These are phyloP conservation scores for Nesogale talazaci DNA, from an alignment of 2,113 vertebrate genomes.

Conservation along the genomic window DNA sequence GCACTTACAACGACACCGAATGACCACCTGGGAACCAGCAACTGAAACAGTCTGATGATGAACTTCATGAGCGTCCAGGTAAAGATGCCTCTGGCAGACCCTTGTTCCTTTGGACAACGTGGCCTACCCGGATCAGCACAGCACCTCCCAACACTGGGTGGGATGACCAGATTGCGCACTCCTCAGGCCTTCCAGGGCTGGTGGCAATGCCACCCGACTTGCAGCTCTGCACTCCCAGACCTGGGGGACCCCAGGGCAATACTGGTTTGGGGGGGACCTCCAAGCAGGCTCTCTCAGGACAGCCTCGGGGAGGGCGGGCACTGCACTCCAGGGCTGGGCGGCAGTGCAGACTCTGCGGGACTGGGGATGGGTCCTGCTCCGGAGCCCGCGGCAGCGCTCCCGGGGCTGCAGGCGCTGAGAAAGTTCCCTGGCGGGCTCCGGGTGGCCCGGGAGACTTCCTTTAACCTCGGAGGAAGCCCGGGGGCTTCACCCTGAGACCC, in stretches of 20 bases:
- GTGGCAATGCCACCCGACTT: background rate
- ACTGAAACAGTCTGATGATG: background rate
- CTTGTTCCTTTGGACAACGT: background rate
- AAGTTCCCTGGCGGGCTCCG: constrained; percentile 59
- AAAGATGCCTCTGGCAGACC: background rate
- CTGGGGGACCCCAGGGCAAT: background rate
- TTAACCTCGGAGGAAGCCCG: background rate
- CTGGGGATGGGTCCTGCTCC: background rate
- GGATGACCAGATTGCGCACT: background rate
- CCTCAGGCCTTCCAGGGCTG: background rate
- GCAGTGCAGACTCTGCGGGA: background rate
- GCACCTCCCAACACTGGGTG: background rate
- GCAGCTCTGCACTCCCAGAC: background rate
- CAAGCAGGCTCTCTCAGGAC: background rate
- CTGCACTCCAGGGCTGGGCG: background rate
- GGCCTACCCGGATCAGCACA: background rate
- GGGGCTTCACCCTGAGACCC: background rate
- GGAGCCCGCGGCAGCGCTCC: background rate
- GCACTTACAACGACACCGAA: background rate
- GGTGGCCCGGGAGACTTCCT: background rate
- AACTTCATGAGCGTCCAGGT: constrained; percentile 26
- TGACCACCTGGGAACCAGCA: background rate
- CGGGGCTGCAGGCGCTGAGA: background rate
- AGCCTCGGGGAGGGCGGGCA: background rate
- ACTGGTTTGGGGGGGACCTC: background rate